These are phyloP conservation scores for Limenitis camilla DNA, from an alignment of 2,888 invertebrate genomes.

Conservation along the genomic window DNA sequence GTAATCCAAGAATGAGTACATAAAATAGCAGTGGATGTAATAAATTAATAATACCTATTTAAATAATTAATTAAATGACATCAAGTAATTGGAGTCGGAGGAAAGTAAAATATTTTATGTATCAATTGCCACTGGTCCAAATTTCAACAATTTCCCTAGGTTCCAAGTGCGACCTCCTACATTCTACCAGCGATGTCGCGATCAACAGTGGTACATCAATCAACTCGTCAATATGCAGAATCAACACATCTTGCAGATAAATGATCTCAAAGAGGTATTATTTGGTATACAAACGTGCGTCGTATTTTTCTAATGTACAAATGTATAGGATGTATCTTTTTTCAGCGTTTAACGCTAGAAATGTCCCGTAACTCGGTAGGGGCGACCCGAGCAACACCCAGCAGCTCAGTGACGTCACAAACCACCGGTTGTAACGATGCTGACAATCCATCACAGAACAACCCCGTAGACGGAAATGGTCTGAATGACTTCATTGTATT, in stretches of 20 bases:
- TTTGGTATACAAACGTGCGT: neutral
- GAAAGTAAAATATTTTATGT: conserved; percentile 35
- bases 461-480: conserved; percentile 56
- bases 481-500: conserved; percentile 43
- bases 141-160: no score
- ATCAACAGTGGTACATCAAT: conserved; percentile 94
- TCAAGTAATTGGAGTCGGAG: no score
- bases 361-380: conserved; percentile 79
- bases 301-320: neutral
- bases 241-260: conserved; percentile 86
- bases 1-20: no score
- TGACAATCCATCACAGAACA: conserved; percentile 55
- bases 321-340: conserved; percentile 2
- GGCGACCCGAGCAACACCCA: conserved; percentile 55
- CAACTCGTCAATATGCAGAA: conserved; percentile 87
- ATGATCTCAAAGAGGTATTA: conserved; percentile 85
- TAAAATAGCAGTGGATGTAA: no score
- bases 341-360: conserved; percentile 78
- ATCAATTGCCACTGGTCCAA: no score
- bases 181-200: conserved; percentile 93
- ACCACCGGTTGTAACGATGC: conserved; percentile 28
- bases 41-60: no score
- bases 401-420: conserved; percentile 29
- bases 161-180: conserved; percentile 95
- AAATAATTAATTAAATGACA: no score